phyloP scores from a whole-genome alignment of 2,888 invertebrate genomes.

The Leucophenga montana region DNA sequence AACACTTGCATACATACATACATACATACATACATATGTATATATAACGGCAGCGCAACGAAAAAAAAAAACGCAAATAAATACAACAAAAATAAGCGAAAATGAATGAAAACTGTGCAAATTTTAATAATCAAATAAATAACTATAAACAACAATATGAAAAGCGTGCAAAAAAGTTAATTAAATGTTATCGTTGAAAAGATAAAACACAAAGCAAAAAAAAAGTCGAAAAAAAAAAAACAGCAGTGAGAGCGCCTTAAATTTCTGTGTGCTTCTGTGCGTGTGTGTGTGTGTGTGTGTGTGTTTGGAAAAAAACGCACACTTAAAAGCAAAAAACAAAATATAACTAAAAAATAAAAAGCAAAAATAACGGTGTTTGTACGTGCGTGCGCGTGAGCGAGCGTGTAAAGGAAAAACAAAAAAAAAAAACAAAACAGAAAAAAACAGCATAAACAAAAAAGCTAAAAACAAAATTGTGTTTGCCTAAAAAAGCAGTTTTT shows the following conservation, averaged over 20 bases:
- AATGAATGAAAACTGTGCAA: too few relatives aligned
- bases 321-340: background rate
- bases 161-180: background rate
- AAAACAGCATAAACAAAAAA: background rate
- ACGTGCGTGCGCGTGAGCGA: background rate
- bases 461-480: background rate
- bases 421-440: background rate
- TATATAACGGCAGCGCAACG: background rate
- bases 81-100: background rate
- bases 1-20: background rate
- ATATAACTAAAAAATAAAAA: background rate
- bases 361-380: slow-evolving; percentile 1
- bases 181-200: background rate
- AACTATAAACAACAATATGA: background rate
- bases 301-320: background rate
- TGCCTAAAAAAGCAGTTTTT: background rate
- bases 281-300: background rate
- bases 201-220: too few relatives aligned
- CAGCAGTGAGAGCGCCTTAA: background rate
- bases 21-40: background rate
- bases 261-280: background rate
- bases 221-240: background rate
- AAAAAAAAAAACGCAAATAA: background rate
- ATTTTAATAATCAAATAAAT: background rate
- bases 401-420: background rate